Evolutionary conservation across 1,140 invertebrate species (phyloP).

Genomic region (Tetramorium alpestre): DNA sequence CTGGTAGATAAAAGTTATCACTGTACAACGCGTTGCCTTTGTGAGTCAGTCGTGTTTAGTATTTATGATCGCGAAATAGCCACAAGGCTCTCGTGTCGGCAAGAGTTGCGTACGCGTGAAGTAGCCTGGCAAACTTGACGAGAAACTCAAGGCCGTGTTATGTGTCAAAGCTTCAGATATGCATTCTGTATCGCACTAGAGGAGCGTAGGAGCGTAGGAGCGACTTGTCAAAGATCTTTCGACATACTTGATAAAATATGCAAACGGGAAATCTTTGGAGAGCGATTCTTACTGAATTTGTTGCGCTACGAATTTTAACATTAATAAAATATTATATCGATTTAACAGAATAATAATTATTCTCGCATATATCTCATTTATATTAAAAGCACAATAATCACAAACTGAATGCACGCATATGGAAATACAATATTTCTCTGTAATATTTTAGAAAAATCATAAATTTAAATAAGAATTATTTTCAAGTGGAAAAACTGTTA

Average conservation of each 20-base stretch:
- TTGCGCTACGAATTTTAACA: not conserved
- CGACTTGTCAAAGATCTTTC: not conserved
- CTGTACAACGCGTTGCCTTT: conserved; percentile 25
- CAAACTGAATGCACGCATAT: conserved; percentile 6
- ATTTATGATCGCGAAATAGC: conserved; percentile 66
- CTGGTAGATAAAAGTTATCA: conserved; percentile 69
- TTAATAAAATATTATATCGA: conserved; percentile 22
- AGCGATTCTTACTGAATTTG: not conserved
- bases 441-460: conserved; percentile 31
- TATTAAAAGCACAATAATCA: conserved; percentile 20
- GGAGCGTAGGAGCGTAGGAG: conserved; percentile 14
- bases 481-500: not conserved
- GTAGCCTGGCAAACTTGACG: conserved; percentile 53
- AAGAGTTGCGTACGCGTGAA: conserved; percentile 58
- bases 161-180: conserved; percentile 38
- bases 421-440: not conserved
- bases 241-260: not conserved
- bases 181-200: conserved; percentile 15
- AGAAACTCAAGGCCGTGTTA: conserved; percentile 58
- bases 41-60: conserved; percentile 54
- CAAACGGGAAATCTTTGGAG: not conserved
- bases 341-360: conserved; percentile 21
- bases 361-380: not conserved
- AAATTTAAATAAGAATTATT: not conserved
- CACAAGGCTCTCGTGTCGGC: conserved; percentile 22